These are phyloP conservation scores for Lottia gigantea DNA, from an alignment of 2,888 invertebrate species.

Conservation along the genomic window DNA sequence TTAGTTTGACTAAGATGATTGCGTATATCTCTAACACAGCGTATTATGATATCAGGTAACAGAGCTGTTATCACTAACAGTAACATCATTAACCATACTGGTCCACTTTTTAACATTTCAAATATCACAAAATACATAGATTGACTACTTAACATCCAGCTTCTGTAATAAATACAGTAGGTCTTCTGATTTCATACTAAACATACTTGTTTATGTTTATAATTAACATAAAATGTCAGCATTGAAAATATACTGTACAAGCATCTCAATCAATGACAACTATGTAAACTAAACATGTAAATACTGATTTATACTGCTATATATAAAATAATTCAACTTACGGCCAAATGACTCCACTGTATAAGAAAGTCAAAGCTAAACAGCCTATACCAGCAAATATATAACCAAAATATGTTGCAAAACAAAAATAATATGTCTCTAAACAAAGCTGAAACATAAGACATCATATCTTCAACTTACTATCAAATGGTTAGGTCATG, in stretches of 20 bases:
- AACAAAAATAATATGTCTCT: constrained; percentile 59
- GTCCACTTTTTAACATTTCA: constrained; percentile 40
- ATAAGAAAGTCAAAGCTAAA: constrained; percentile 47
- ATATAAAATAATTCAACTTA: constrained; percentile 36
- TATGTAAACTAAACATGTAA: too few relatives aligned
- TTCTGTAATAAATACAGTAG: constrained; percentile 37
- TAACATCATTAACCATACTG: constrained; percentile 57
- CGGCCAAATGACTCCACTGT: constrained; percentile 53
- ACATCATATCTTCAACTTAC: background rate
- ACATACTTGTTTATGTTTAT: too few relatives aligned
- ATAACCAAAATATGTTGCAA: constrained; percentile 50
- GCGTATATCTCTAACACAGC: constrained; percentile 38
- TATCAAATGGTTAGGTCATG: background rate
- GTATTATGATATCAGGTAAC: constrained; percentile 58
- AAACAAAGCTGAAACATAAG: constrained; percentile 53
- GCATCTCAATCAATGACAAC: too few relatives aligned
- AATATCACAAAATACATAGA: constrained; percentile 40
- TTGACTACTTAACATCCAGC: constrained; percentile 35
- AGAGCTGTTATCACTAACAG: constrained; percentile 53
- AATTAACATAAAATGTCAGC: too few relatives aligned
- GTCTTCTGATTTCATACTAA: too few relatives aligned
- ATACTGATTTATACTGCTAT: too few relatives aligned
- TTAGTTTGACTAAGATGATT: background rate
- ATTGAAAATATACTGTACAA: too few relatives aligned
- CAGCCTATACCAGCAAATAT: constrained; percentile 54